Percentiles rank a stretch among this genome's conserved stretches.
These are phyloP conservation scores for Pediacus dermestoides DNA, from an alignment of 2,888 invertebrate species.

Conservation along the genomic window DNA sequence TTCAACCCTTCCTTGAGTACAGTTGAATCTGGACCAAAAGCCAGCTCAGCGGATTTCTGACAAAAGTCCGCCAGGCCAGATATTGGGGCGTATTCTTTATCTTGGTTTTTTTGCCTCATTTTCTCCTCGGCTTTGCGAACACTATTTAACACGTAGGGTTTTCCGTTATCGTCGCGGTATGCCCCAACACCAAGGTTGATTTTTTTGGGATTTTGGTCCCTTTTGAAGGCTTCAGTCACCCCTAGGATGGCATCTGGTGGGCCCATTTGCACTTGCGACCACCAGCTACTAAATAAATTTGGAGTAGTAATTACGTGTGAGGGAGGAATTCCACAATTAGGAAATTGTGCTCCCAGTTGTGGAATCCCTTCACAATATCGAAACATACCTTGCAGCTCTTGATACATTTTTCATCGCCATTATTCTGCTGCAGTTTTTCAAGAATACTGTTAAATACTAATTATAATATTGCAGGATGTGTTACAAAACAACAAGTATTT, in stretches of 20 bases:
- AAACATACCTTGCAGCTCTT: no score
- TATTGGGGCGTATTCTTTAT: slow-evolving; percentile 96
- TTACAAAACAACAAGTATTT: no score
- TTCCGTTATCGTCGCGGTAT: slow-evolving; percentile 95
- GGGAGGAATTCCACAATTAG: no score
- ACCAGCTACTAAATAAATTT: slow-evolving; percentile 78
- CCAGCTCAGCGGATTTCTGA: slow-evolving; percentile 78
- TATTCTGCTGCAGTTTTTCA: no score
- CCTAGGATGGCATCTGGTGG: slow-evolving; percentile 98
- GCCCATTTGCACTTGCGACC: slow-evolving; percentile 89
- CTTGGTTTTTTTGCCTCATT: slow-evolving; percentile 64
- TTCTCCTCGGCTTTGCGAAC: slow-evolving; percentile 82
- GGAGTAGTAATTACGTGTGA: no score
- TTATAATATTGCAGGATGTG: no score
- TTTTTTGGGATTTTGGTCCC: slow-evolving; percentile 86
- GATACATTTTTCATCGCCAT: no score
- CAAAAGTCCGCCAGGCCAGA: slow-evolving; percentile 82
- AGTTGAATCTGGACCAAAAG: slow-evolving; percentile 76
- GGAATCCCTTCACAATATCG: no score
- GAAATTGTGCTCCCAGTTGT: no score
- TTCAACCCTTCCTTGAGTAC: slow-evolving; percentile 66
- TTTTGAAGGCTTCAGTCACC: slow-evolving; percentile 93
- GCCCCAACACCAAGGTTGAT: slow-evolving; percentile 96
- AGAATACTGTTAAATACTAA: no score
- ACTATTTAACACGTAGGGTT: slow-evolving; percentile 90